Conservation (phyloP, 2,888 invertebrate genomes). For the Rhingia campestris region DNA sequence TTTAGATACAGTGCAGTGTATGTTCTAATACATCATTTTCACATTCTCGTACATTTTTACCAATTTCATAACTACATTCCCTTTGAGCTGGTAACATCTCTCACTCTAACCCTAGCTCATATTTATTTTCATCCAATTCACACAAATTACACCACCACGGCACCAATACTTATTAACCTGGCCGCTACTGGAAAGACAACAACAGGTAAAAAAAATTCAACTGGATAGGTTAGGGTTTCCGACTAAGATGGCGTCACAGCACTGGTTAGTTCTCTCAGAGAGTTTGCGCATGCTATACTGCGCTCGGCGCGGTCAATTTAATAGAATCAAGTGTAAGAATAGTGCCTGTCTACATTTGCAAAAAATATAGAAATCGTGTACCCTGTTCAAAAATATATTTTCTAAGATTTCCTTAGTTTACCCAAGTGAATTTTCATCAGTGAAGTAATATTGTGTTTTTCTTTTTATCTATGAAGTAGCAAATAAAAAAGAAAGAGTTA, state of each 20-base stretch:
- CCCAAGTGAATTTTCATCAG: slow-evolving; percentile 20
- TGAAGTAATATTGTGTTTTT: slow-evolving; percentile 23
- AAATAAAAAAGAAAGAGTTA: slow-evolving; percentile 33
- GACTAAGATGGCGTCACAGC: slow-evolving; percentile 82
- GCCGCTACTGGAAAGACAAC: slow-evolving; percentile 58
- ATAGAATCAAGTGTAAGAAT: slow-evolving; percentile 42
- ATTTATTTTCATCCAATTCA: slow-evolving; percentile 5
- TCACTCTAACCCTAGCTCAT: slow-evolving; percentile 4
- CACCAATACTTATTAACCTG: slow-evolving; percentile 29
- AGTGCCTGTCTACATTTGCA: slow-evolving; percentile 17
- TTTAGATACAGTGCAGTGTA: no score
- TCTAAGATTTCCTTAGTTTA: background rate
- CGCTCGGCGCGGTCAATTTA: slow-evolving; percentile 78
- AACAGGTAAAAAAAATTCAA: slow-evolving; percentile 56
- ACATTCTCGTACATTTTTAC: no score
- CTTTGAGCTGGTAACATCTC: slow-evolving; percentile 15
- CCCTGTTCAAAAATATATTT: slow-evolving; percentile 8
- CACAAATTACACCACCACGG: background rate
- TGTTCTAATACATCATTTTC: no score
- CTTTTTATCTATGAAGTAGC: slow-evolving; percentile 15
- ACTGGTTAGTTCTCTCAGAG: slow-evolving; percentile 81
- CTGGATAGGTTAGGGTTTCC: slow-evolving; percentile 62
- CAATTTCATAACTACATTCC: no score
- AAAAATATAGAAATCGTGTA: slow-evolving; percentile 28
- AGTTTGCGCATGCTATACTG: slow-evolving; percentile 79